A percentile compares a stretch with the other conserved stretches of the same genome.
These are phyloP conservation scores for Drosophila setifemur DNA, from an alignment of 1,140 invertebrate species.

Conservation along the genomic window DNA sequence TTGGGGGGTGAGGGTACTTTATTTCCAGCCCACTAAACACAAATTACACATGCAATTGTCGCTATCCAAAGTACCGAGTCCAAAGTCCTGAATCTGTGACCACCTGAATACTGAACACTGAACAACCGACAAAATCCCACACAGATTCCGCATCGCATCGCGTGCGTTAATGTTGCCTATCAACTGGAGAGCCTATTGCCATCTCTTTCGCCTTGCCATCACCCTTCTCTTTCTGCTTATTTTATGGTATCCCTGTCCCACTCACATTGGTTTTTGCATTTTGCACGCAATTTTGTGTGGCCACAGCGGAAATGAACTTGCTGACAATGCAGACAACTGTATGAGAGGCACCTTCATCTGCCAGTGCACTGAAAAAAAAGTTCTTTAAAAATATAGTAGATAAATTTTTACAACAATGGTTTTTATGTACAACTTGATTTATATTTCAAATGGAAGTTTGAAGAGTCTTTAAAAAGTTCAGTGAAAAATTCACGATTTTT, in stretches of 20 bases:
- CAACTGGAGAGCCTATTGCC: background rate
- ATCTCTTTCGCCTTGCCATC: background rate
- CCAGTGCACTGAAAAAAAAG: background rate
- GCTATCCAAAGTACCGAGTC: constrained; percentile 19
- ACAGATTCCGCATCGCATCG: constrained; percentile 30
- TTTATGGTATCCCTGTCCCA: background rate
- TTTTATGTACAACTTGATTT: background rate
- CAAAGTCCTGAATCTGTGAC: background rate
- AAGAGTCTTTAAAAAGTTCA: too few relatives aligned
- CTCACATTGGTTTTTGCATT: constrained; percentile 24
- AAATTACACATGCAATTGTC: constrained; percentile 49
- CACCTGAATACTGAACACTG: background rate
- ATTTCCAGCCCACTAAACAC: constrained; percentile 39
- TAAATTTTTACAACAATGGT: background rate
- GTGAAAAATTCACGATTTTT: too few relatives aligned
- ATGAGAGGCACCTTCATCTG: background rate
- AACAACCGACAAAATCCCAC: constrained; percentile 10
- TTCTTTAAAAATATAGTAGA: too few relatives aligned
- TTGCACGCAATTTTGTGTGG: constrained; percentile 46
- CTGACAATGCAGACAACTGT: constrained; percentile 35
- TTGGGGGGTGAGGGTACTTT: background rate
- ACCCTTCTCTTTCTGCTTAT: too few relatives aligned
- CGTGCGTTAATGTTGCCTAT: constrained; percentile 41
- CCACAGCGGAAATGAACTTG: constrained; percentile 44
- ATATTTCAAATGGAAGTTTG: background rate